Base-by-base conservation (phyloP, 1,140 invertebrate species). In the Paramacrobiotus metropolitanus region DNA sequence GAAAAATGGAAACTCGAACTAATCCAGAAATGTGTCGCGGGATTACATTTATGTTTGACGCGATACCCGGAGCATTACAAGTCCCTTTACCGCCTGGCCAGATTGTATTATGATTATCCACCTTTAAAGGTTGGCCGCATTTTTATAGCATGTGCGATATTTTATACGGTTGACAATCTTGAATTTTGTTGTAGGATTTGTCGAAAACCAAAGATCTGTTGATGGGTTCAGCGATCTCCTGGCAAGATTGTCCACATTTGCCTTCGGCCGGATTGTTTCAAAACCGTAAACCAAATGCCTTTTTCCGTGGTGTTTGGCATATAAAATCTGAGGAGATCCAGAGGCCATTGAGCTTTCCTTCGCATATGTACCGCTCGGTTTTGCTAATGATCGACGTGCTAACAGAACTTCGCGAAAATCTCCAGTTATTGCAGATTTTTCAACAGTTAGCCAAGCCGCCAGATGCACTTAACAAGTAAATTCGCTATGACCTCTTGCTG, bases 61-160 rank as follows among this genome's bases (percentile, higher is more conserved):
- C 75, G 89, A 44, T 90, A 90, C 73, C 82, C 86, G 0, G 84
- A 86, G 66, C 88, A 95, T 74, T 93, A 92, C 71, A 94, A 94
- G 74, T 85, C 87, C 0, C 76, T 89, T 29, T 93, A 91, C 71
- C 78, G 88, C 64, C 71, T 94, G 30, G 83, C 86, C 1, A 80
- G 90, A 71, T 83, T 86, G 67, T 89, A 83, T 71, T 85, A 83
- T 68, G 78, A 83, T 62, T 85, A 83, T 28, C 78, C 81, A 18
- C 65, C 67, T 44, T 65, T 68, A 31, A 73, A 72, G 70, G 73
- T 73, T 66, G 62, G 45, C 59, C 29, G 34, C 44, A 64, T 62
- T 3, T 34, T 63, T 62, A 1, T n/a, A 62, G 15, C 28, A 44
- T 44, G 1, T 28, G 28, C 2, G 31, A n/a, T 59, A 60, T 61